Percentiles rank a stretch among this genome's conserved stretches.
These are phyloP conservation scores for Clarias pachynema DNA, from an alignment of 2,797 vertebrate genomes.

Conservation along the genomic window DNA sequence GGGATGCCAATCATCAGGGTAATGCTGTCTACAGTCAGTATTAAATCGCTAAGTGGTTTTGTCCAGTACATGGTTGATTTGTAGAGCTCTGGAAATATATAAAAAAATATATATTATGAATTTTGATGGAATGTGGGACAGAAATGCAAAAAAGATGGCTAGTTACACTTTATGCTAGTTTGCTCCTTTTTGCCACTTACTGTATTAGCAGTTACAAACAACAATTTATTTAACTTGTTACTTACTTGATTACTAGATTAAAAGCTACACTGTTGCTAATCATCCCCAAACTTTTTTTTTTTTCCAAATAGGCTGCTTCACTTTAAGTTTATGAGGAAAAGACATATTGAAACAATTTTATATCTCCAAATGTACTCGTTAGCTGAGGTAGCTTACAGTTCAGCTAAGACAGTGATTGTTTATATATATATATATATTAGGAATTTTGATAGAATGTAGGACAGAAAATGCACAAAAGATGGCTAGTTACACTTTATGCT, in stretches of 20 bases:
- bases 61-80: conserved; percentile 21
- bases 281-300: too few species aligned
- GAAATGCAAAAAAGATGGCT: neutral
- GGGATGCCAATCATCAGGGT: conserved; percentile 53
- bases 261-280: too few species aligned
- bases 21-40: conserved; percentile 55
- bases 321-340: too few species aligned
- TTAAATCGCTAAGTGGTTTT: conserved; percentile 32
- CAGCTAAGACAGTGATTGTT: too few species aligned
- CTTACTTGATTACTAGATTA: too few species aligned
- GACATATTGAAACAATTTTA: too few species aligned
- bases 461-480: neutral
- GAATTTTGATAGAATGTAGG: neutral
- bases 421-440: neutral
- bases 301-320: too few species aligned
- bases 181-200: neutral
- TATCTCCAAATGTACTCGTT: too few species aligned
- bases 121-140: neutral
- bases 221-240: too few species aligned
- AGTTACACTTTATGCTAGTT: neutral
- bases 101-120: neutral
- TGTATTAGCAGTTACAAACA: too few species aligned
- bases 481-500: neutral
- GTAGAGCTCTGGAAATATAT: conserved; percentile 4
- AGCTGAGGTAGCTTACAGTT: too few species aligned